phyloP scores from a whole-genome alignment of 2,797 vertebrate species.

The Odontamblyopus lacepedii region DNA sequence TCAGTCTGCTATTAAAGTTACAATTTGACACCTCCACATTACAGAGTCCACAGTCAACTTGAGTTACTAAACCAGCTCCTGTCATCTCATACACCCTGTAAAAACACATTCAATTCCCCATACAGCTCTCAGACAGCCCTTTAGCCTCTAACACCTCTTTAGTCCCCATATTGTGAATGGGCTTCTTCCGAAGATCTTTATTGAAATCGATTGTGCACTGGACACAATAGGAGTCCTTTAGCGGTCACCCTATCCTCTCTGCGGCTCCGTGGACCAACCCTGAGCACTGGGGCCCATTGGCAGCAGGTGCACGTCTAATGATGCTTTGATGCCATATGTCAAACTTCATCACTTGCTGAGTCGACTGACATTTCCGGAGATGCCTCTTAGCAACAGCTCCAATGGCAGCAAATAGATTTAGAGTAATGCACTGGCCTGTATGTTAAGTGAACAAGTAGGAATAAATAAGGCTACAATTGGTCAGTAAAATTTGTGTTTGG shows the following conservation, averaged over 20 bases:
- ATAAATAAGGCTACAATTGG: background rate
- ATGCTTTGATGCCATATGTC: constrained; percentile 97
- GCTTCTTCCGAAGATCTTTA: constrained; percentile 24
- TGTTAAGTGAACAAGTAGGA: background rate
- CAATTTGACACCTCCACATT: background rate
- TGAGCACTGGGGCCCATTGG: constrained; percentile 74
- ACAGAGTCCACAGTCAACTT: background rate
- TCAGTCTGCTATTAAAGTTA: background rate
- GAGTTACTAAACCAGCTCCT: background rate
- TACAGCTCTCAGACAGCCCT: background rate
- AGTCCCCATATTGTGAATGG: constrained; percentile 10
- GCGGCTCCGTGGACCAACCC: constrained; percentile 72
- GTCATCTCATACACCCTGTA: background rate
- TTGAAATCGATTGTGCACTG: constrained; percentile 38
- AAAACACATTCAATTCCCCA: constrained; percentile 1
- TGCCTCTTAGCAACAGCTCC: constrained; percentile 80
- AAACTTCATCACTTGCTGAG: constrained; percentile 95
- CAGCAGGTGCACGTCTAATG: constrained; percentile 92
- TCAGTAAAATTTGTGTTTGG: too few relatives aligned
- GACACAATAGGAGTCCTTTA: constrained; percentile 49
- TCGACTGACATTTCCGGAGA: constrained; percentile 91
- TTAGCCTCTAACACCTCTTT: constrained; percentile 1
- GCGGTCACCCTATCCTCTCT: constrained; percentile 68
- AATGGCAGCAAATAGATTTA: background rate
- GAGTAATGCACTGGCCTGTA: background rate